Conservation (phyloP, 2,113 vertebrate genomes). For the Pseudorasbora parva region DNA sequence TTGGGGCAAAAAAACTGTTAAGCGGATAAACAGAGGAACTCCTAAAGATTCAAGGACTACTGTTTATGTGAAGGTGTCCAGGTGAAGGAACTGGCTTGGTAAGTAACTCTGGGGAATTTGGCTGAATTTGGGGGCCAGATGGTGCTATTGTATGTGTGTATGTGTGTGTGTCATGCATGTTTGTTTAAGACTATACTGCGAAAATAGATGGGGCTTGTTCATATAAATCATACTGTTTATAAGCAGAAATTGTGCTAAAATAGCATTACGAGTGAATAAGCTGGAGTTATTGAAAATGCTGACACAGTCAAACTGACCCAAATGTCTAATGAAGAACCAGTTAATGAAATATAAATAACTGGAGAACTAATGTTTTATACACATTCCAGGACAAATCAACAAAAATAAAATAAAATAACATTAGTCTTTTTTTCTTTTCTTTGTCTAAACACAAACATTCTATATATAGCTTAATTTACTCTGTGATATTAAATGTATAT, state of each 20-base stretch:
- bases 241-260: neutral
- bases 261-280: neutral
- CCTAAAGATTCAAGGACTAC: neutral
- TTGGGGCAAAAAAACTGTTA: neutral
- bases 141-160: too few relatives aligned
- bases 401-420: too few relatives aligned
- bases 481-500: too few relatives aligned
- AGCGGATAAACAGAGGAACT: neutral
- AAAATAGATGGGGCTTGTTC: neutral
- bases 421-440: too few relatives aligned
- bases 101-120: constrained; percentile 3
- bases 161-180: neutral
- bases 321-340: neutral
- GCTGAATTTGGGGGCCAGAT: neutral
- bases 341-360: neutral
- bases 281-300: too few relatives aligned
- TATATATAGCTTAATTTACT: too few relatives aligned
- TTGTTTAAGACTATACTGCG: neutral
- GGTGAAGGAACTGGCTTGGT: constrained; percentile 18
- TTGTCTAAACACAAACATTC: too few relatives aligned
- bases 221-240: neutral
- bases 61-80: constrained; percentile 21
- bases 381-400: neutral
- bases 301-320: neutral
- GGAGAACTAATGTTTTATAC: neutral